Evolutionary conservation across 2,888 invertebrate genomes (phyloP), one percentile per base, ranked within the genome.

Genomic region (Oxycera nigricornis): DNA sequence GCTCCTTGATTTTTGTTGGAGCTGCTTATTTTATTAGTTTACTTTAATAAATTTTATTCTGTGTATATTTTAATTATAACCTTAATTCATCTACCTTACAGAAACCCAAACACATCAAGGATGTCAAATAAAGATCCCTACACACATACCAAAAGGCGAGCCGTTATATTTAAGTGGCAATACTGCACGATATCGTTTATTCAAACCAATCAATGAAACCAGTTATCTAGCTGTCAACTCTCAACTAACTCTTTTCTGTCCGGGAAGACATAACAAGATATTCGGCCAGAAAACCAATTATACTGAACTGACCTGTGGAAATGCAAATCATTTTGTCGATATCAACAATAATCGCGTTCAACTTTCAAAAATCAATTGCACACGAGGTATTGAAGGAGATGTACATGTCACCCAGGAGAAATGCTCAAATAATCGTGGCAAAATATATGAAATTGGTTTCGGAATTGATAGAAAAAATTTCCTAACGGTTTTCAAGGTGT

Each of bases 401-500:
- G 76, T 83, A 4, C 31, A 78, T 28, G 77, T 78, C 17, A 81
- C 83, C 3, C 75, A 76, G 22, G 74, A 76, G 67, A 79, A 77
- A 74, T 85, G 84, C 77, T 81, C 81, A 1, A 77, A 78, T 59
- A 78, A 79, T 72, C 61, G 31, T 0, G 81, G 81, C 39, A 55
- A 77, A 14, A 76, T 80, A 7, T 79, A 77, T 72, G 77, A 79
- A 41, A 78, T 81, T 59, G 81, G 82, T 31, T 81, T 79, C 67
- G 41, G 73, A 31, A 74, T 77, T 11, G 55, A 76, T 24, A 17
- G 6, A 2, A 55, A 76, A 3, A 74, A 76, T 17, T 77, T 79
- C 59, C 67, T 77, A 24, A 79, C 79, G 20, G 74, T 84, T 73
- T 82, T 85, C 61, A 77, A 81, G 76, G 79, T 82, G 0, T 86